Evolutionary conservation across 2,113 vertebrate species (phyloP).

Genomic region (Uria lomvia): DNA sequence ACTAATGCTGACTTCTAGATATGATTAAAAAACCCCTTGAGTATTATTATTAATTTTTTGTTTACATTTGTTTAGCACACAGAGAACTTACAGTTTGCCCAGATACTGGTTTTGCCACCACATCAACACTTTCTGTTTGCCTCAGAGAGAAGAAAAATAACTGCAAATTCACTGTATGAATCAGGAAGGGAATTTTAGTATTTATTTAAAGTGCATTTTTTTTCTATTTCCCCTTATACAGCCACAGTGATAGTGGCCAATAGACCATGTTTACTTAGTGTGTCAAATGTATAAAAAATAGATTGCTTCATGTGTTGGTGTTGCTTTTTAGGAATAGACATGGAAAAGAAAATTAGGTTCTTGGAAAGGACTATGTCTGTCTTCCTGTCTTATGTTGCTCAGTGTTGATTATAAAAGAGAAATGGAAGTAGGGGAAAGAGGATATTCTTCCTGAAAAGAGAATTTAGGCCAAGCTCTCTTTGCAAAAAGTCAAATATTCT

Average conservation of each 20-base stretch:
- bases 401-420: background rate
- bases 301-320: background rate
- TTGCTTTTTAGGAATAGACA: background rate
- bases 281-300: background rate
- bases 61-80: background rate
- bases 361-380: background rate
- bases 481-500: background rate
- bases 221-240: background rate
- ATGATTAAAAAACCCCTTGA: background rate
- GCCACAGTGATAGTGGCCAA: background rate
- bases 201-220: background rate
- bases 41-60: background rate
- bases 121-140: background rate
- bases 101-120: background rate
- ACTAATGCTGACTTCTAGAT: background rate
- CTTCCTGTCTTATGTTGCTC: background rate
- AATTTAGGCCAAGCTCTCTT: background rate
- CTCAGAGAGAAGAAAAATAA: background rate
- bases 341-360: background rate
- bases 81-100: background rate
- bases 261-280: background rate
- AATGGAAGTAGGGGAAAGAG: background rate
- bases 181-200: background rate
- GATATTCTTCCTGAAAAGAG: background rate
- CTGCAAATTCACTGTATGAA: background rate